These are phyloP conservation scores for Theretra japonica DNA, from an alignment of 2,888 invertebrate species.

Conservation along the genomic window DNA sequence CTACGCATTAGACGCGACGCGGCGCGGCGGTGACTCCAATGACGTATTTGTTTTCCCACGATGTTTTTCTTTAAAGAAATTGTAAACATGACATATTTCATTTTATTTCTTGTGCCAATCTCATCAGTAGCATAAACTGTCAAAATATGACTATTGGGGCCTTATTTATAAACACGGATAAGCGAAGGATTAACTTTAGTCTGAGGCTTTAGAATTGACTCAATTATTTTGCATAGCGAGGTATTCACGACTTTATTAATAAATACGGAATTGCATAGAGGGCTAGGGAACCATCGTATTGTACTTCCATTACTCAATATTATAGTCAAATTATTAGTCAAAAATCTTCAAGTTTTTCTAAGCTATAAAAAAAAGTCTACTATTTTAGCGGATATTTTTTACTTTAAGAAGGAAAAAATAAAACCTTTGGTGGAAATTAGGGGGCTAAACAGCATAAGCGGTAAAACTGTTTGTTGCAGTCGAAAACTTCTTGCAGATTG, in stretches of 20 bases:
- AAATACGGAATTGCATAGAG: too few relatives aligned
- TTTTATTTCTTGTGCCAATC: not conserved
- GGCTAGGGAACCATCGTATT: too few relatives aligned
- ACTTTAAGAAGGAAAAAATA: not conserved
- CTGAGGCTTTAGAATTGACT: too few relatives aligned
- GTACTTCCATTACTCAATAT: too few relatives aligned
- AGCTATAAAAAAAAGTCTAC: too few relatives aligned
- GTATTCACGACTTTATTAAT: too few relatives aligned
- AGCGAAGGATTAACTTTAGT: too few relatives aligned
- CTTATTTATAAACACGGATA: too few relatives aligned
- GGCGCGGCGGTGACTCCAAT: not conserved
- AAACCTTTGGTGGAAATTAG: not conserved
- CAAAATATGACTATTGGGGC: not conserved
- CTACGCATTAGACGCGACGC: conserved; percentile 11
- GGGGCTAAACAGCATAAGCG: not conserved
- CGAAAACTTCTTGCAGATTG: conserved; percentile 45
- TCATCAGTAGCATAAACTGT: not conserved
- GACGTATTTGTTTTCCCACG: conserved; percentile 20
- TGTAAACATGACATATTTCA: conserved; percentile 3
- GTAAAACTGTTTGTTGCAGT: not conserved
- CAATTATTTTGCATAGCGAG: too few relatives aligned
- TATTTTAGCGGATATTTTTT: too few relatives aligned
- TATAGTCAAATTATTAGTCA: too few relatives aligned
- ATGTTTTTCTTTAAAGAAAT: conserved; percentile 30
- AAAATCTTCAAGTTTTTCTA: too few relatives aligned